phyloP scores from a whole-genome alignment of 2,888 invertebrate genomes.

The Lysandra bellargus region DNA sequence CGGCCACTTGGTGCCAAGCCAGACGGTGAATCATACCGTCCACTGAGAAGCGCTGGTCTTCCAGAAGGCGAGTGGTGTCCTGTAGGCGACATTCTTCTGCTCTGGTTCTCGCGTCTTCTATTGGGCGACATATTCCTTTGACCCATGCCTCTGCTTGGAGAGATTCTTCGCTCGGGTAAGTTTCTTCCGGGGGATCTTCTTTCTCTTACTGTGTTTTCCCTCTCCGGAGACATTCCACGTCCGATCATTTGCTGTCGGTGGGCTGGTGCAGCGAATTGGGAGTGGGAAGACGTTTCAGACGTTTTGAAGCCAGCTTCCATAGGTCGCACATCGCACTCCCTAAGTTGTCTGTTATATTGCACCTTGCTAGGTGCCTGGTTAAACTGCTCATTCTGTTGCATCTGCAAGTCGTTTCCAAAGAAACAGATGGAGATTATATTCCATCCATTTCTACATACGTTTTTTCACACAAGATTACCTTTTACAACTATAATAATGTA shows the following conservation, averaged over 20 bases:
- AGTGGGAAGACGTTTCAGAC: slow-evolving; percentile 17
- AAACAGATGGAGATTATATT: background rate
- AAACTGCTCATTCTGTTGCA: slow-evolving; percentile 6
- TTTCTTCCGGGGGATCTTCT: slow-evolving; percentile 42
- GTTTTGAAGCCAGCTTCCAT: slow-evolving; percentile 10
- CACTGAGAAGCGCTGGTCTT: background rate
- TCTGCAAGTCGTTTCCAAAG: background rate
- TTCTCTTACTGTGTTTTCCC: slow-evolving; percentile 39
- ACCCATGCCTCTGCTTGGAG: slow-evolving; percentile 32
- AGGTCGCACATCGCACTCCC: background rate
- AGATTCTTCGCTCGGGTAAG: slow-evolving; percentile 33
- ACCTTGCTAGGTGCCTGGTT: background rate
- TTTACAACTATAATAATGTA: background rate
- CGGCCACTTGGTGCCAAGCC: background rate
- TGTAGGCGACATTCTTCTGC: slow-evolving; percentile 37
- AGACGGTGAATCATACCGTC: background rate
- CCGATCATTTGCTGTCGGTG: background rate
- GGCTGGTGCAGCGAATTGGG: slow-evolving; percentile 26
- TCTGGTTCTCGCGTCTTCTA: slow-evolving; percentile 19
- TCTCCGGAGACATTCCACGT: slow-evolving; percentile 30
- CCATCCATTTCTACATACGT: background rate
- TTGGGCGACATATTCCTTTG: slow-evolving; percentile 31
- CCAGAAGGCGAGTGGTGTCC: background rate
- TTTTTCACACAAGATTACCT: background rate
- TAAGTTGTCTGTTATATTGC: background rate